Base-by-base conservation (phyloP, 2,888 invertebrate genomes). In the Drosophila nr. fundita region DNA sequence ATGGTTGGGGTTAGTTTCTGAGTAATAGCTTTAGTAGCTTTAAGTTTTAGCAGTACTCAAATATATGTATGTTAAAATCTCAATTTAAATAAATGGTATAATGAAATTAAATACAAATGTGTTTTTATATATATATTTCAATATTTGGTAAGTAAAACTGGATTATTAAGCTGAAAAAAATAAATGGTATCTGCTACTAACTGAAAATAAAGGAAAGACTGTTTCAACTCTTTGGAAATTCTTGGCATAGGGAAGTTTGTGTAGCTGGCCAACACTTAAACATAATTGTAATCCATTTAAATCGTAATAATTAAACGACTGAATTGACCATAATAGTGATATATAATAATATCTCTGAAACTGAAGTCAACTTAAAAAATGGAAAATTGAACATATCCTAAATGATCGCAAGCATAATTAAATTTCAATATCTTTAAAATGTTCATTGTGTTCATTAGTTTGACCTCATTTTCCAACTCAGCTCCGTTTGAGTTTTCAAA, bases 11-110 rank as follows among this genome's bases (percentile, higher is more conserved):
- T 29, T 34, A 53, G 61, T 64, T 45, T 54, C 54, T 69, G 66
- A 65, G 66, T 45, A 49, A 83, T 78, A 88, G 87, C 87, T 87
- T 90, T 87, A 90, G 90, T 87, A 87, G 89, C 29, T 24, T 30
- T 87, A 90, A 87, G 87, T 78, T 78, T 67, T 78, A 83, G 79
- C 76, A 63, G 21, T 65, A 71, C 52, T 8, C 49, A 67, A 49
- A 68, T 59, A 42, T 69, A 21, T 57, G 29, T 65, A 75, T 65
- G 50, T 36, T 49, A 67, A 63, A 29, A 34, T 55, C 48, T 40
- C 49, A 30, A 58, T 21, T 34, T 32, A 38, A 49, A 73, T 63
- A 69, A 70, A 68, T 52, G 10, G 50, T 27, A 40, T 57, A 29
- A 58, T 18, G 15, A 34, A 67, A 59, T 21, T 18, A 54, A 52